Evolutionary conservation across 2,797 vertebrate genomes (phyloP).

Genomic region (Mareca penelope): DNA sequence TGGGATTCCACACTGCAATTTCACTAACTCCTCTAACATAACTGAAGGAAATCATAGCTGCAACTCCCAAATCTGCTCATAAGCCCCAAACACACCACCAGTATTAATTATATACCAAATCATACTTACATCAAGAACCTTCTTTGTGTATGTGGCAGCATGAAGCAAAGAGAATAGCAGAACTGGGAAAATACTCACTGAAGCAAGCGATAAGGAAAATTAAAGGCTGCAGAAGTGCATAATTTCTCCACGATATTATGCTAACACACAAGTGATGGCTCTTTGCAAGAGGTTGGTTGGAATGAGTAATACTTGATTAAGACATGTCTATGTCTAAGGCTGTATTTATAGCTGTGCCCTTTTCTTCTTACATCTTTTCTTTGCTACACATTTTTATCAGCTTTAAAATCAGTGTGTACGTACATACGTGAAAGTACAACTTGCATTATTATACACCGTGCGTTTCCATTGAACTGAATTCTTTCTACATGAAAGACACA

Average conservation of each 20-base stretch:
- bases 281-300: background rate
- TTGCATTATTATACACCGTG: background rate
- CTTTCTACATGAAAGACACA: background rate
- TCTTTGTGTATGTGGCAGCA: conserved; percentile 96
- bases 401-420: background rate
- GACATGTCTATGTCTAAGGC: background rate
- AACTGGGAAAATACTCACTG: conserved; percentile 99
- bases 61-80: background rate
- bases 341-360: background rate
- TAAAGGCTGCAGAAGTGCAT: background rate
- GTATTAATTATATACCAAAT: accelerated
- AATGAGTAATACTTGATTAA: background rate
- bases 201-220: conserved; percentile 81
- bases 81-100: background rate
- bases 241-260: background rate
- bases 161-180: conserved; percentile 98
- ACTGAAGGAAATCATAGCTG: background rate
- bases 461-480: background rate
- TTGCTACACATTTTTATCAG: background rate
- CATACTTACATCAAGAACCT: conserved; percentile 95
- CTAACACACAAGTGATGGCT: background rate
- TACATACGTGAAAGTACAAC: background rate
- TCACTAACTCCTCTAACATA: background rate
- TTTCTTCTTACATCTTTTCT: background rate
- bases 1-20: background rate